Base-by-base conservation (phyloP, 2,797 vertebrate species). In the Poecilia wingei region DNA sequence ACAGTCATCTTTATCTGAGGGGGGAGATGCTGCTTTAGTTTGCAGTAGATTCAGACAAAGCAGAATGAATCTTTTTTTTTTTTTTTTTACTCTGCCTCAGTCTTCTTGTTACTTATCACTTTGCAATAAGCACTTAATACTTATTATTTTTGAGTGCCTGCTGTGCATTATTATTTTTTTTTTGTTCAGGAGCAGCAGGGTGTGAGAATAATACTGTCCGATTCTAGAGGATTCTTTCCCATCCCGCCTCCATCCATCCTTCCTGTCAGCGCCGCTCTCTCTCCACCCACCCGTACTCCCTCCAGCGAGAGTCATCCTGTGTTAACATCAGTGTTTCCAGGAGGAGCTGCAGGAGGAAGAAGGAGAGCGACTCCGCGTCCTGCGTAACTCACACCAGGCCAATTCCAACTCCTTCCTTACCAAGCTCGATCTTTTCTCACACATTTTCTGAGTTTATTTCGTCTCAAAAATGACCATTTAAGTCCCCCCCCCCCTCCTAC, bases 271-370 rank as follows among this genome's bases (percentile, higher is more conserved):
- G 81, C 80, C 1, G 68, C 83, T 80, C 64, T 82, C 61, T 74
- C 86, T 89, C 81, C 85, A 80, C 81, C 81, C 88, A 74, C 72
- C 83, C 77, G 20, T 69, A 51, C 81, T 76, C 89, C 93, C 92
- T 85, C 83, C 81, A 91, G 93, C 79, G 1, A 84, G 78, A 92
- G 93, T 94, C 93, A 85, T 83, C 80, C 80, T 77, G 87, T 16
- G 80, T 95, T 93, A 94, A 85, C 74, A 73, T 94, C 94, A 94
- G 73, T 77, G 82, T 83, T 79, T 79, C 80, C 83, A 87, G 79
- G 31, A 55, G 77, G 77, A 81, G 85, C 88, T 78, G 86, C 77
- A 79, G 79, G 85, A 85, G 79, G 83, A 82, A 20, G 79, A 78
- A 9, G 72, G 72, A 73, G 82, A 79, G 79, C 4, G 71, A 77